Percentiles rank a stretch among this genome's conserved stretches.
Conservation (phyloP, 2,797 vertebrate species). For the Sebastes trivittatus region DNA sequence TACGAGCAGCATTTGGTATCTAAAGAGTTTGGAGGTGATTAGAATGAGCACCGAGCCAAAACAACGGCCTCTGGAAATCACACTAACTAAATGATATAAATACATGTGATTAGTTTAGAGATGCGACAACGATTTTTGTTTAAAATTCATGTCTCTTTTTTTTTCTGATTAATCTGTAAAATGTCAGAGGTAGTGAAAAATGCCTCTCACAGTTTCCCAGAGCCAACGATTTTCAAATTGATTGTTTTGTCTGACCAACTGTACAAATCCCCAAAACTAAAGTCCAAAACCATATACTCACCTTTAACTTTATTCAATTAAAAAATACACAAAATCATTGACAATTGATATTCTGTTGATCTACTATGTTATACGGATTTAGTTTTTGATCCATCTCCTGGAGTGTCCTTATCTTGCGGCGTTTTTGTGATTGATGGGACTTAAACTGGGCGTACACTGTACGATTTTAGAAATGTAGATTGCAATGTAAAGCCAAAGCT, state of each 20-base stretch:
- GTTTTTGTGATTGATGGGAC: neutral
- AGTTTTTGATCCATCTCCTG: neutral
- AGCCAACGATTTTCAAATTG: neutral
- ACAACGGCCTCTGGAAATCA: neutral
- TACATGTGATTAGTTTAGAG: neutral
- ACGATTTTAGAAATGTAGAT: too few relatives aligned
- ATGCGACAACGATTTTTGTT: neutral
- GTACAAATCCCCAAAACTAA: neutral
- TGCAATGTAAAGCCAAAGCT: too few relatives aligned
- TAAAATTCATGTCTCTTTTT: too few relatives aligned
- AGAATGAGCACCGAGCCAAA: neutral
- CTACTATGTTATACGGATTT: too few relatives aligned
- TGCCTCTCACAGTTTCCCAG: neutral
- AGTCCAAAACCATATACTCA: neutral
- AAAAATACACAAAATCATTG: neutral
- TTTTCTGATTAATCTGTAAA: neutral
- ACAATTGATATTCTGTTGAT: neutral
- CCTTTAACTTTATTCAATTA: neutral
- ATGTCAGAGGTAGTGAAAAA: neutral
- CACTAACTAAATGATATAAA: neutral
- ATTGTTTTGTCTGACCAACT: neutral
- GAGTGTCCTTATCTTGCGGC: neutral
- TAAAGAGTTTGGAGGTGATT: slow-evolving; percentile 13
- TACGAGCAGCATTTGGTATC: neutral
- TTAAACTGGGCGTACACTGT: too few relatives aligned